Percentiles rank a stretch among this genome's conserved stretches.
phyloP scores from a whole-genome alignment of 1,140 invertebrate genomes.

The Bilobella aurantiaca region DNA sequence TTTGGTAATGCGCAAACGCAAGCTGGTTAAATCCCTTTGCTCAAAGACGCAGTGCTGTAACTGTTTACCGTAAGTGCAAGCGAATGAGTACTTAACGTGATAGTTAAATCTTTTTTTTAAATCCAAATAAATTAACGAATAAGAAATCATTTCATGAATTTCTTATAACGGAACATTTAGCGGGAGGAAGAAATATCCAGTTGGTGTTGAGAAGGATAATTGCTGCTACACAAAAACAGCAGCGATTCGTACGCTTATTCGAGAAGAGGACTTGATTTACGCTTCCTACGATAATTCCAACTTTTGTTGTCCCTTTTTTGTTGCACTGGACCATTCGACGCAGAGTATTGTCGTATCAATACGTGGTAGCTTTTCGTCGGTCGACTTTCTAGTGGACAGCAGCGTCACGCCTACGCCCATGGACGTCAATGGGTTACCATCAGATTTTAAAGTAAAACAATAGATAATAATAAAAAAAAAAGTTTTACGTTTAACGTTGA shows the following conservation, averaged over 20 bases:
- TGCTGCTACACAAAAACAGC: constrained; percentile 79
- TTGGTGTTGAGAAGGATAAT: constrained; percentile 63
- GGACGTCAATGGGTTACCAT: constrained; percentile 54
- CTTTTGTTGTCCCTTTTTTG: constrained; percentile 71
- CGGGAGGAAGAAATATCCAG: constrained; percentile 47
- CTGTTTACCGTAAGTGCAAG: constrained; percentile 52
- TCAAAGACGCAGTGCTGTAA: constrained; percentile 59
- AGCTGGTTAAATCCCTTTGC: constrained; percentile 59
- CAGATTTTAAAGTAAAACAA: constrained; percentile 53
- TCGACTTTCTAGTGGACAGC: constrained; percentile 81
- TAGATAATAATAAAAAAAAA: too few species aligned
- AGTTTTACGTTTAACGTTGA: too few species aligned
- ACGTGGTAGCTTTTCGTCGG: constrained; percentile 71
- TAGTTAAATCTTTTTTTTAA: too few species aligned
- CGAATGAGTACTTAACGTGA: too few species aligned
- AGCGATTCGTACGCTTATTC: constrained; percentile 65
- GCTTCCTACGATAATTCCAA: constrained; percentile 71
- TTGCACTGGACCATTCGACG: constrained; percentile 69
- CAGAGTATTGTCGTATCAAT: constrained; percentile 71
- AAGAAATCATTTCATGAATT: too few species aligned
- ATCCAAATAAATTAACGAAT: too few species aligned
- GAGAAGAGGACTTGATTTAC: constrained; percentile 70
- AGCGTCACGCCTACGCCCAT: constrained; percentile 58
- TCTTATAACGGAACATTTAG: too few species aligned
- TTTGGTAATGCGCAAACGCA: constrained; percentile 57